These are phyloP conservation scores for Otus sunia DNA, from an alignment of 2,113 vertebrate species.

Conservation along the genomic window DNA sequence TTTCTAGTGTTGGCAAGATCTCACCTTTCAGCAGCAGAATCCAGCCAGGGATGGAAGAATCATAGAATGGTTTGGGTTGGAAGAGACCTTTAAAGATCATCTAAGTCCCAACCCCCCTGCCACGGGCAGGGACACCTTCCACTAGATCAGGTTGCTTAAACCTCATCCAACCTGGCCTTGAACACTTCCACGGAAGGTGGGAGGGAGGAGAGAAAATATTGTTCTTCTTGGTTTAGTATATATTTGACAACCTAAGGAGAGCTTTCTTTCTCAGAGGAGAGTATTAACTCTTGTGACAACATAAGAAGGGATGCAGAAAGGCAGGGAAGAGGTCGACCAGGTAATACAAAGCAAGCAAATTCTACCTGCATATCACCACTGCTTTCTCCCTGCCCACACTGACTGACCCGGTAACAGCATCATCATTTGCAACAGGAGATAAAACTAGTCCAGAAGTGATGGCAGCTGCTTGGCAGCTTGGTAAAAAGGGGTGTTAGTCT, in stretches of 20 bases:
- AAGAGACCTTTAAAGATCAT: too few species aligned
- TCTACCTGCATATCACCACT: not conserved
- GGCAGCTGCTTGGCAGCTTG: not conserved
- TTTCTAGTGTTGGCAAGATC: not conserved
- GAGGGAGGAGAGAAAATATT: not conserved
- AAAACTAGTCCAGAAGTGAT: not conserved
- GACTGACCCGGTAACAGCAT: not conserved
- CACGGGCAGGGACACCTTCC: too few species aligned
- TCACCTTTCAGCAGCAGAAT: not conserved
- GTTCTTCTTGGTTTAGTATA: not conserved
- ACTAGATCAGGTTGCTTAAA: too few species aligned
- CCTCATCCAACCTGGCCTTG: too few species aligned
- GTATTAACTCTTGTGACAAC: not conserved
- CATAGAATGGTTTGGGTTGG: too few species aligned
- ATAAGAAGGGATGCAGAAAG: not conserved
- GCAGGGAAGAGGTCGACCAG: not conserved
- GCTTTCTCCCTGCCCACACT: not conserved
- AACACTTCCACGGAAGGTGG: too few species aligned
- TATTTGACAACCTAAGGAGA: not conserved
- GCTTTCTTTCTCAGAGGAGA: not conserved
- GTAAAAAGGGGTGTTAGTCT: not conserved
- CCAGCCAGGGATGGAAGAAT: not conserved
- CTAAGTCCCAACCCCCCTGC: too few species aligned
- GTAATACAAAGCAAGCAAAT: not conserved
- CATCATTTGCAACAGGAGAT: not conserved